Evolutionary conservation across 2,888 invertebrate genomes (phyloP).

Genomic region (Epsilonema sp.): DNA sequence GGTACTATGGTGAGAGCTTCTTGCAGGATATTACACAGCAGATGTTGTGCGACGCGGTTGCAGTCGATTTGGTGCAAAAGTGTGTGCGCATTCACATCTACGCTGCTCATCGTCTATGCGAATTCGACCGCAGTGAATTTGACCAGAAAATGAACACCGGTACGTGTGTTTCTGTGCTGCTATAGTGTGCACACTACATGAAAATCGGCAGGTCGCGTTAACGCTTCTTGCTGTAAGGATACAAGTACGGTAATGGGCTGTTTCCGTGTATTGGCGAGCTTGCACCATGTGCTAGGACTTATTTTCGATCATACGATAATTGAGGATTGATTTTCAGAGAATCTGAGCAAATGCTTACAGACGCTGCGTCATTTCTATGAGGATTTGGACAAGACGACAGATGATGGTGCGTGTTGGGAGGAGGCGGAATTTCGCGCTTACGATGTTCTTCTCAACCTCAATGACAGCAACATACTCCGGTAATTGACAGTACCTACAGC

Average conservation of each 20-base stretch:
- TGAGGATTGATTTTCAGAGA: too few relatives aligned
- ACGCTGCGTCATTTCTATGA: slow-evolving; percentile 87
- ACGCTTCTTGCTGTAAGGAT: too few relatives aligned
- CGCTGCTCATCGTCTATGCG: slow-evolving; percentile 68
- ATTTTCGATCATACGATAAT: too few relatives aligned
- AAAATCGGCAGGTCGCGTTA: too few relatives aligned
- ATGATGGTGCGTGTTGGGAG: slow-evolving; percentile 46
- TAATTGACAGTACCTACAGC: too few relatives aligned
- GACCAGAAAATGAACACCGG: slow-evolving; percentile 87
- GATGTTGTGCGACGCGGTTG: slow-evolving; percentile 58
- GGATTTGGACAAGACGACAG: slow-evolving; percentile 52
- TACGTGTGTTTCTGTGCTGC: too few relatives aligned
- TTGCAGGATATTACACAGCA: slow-evolving; percentile 92
- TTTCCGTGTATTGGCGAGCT: too few relatives aligned
- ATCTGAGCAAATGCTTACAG: slow-evolving; percentile 86
- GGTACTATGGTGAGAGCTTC: too few relatives aligned
- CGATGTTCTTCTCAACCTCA: slow-evolving; percentile 71
- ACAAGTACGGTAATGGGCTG: too few relatives aligned
- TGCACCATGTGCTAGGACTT: too few relatives aligned
- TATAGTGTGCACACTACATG: too few relatives aligned
- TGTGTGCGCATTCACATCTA: slow-evolving; percentile 91
- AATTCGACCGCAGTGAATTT: slow-evolving; percentile 65
- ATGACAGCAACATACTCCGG: slow-evolving; percentile 49
- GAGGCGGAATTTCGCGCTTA: slow-evolving; percentile 89
- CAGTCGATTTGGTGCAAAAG: slow-evolving; percentile 70